A percentile compares a stretch with the other conserved stretches of the same genome.
These are phyloP conservation scores for Emydoidea blandingii DNA, from an alignment of 2,797 vertebrate genomes.

Conservation along the genomic window DNA sequence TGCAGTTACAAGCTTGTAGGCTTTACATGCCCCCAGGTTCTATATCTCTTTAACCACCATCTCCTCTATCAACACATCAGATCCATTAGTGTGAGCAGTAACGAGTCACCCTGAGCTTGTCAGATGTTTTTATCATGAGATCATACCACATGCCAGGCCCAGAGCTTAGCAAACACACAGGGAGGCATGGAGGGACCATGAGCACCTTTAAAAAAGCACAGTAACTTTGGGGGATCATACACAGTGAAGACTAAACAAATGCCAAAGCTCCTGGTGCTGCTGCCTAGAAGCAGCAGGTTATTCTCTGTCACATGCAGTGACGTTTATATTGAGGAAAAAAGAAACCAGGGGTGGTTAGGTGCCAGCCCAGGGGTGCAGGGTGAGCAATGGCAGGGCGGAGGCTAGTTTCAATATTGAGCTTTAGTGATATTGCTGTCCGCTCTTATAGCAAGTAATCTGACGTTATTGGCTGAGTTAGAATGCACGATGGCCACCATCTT, in stretches of 20 bases:
- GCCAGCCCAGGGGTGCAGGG: background rate
- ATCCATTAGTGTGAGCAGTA: background rate
- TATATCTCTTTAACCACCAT: slow-evolving; percentile 12
- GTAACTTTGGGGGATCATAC: background rate
- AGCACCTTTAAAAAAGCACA: background rate
- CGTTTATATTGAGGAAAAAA: rapidly evolving
- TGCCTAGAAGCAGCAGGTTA: rapidly evolving
- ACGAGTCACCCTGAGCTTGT: background rate
- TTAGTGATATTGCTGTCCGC: background rate
- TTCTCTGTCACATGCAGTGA: rapidly evolving
- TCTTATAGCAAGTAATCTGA: background rate
- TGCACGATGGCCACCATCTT: background rate
- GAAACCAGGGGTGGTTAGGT: rapidly evolving
- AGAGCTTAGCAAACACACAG: rapidly evolving
- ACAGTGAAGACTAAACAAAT: rapidly evolving
- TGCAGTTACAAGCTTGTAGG: background rate
- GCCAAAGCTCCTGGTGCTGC: background rate
- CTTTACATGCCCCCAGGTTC: background rate
- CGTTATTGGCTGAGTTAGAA: background rate
- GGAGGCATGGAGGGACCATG: rapidly evolving
- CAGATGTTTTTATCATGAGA: background rate
- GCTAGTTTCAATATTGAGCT: background rate
- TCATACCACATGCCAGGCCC: rapidly evolving
- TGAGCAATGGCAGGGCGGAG: background rate
- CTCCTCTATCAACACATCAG: background rate